Percentiles rank a stretch among this genome's conserved stretches.
Conservation (phyloP, 2,113 vertebrate species). For the Sturnus vulgaris region DNA sequence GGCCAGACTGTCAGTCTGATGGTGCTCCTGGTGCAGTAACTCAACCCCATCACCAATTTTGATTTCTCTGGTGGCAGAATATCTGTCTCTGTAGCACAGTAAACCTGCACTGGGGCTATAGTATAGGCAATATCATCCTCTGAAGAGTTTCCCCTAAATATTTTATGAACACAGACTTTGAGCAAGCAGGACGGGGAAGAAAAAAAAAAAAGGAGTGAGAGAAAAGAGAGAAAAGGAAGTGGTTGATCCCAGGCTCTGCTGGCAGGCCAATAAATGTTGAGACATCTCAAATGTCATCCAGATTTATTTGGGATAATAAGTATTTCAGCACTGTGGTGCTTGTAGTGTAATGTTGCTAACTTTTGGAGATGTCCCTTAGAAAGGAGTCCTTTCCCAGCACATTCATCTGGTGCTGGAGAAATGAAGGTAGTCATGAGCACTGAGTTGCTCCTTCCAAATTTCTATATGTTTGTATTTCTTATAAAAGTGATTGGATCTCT, state of each 20-base stretch:
- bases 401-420: neutral
- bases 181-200: neutral
- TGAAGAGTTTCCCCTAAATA: slow-evolving; percentile 56
- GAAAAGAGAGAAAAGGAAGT: neutral
- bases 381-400: neutral
- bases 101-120: slow-evolving; percentile 14
- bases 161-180: slow-evolving; percentile 49
- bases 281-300: slow-evolving; percentile 44
- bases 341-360: slow-evolving; percentile 1
- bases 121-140: slow-evolving; percentile 17
- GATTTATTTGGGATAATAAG: slow-evolving; percentile 58
- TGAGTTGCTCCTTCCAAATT: neutral
- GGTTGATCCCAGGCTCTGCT: slow-evolving; percentile 28
- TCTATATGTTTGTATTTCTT: slow-evolving; percentile 31
- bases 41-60: neutral
- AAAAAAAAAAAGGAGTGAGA: neutral
- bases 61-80: slow-evolving; percentile 27
- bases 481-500: slow-evolving; percentile 25
- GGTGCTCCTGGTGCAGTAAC: neutral
- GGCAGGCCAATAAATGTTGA: slow-evolving; percentile 47
- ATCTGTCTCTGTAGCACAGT: slow-evolving; percentile 17
- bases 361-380: slow-evolving; percentile 26
- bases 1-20: neutral
- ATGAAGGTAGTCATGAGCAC: neutral
- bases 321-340: neutral